These are phyloP conservation scores for Malurus elegans DNA, from an alignment of 2,113 vertebrate genomes.

Conservation along the genomic window DNA sequence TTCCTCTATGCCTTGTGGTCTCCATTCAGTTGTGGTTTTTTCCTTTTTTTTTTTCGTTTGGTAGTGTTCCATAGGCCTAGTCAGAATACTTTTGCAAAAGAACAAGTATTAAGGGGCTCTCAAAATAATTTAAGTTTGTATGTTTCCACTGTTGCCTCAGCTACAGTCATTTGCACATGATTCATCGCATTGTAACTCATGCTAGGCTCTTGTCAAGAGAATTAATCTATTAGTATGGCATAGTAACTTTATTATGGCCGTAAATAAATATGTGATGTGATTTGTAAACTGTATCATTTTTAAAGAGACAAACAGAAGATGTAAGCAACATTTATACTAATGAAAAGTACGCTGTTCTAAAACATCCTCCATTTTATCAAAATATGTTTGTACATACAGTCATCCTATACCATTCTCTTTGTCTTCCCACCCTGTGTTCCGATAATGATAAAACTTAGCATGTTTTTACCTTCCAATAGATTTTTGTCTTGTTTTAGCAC, in stretches of 20 bases:
- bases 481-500: background rate
- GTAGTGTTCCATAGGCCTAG: background rate
- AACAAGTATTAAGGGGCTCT: background rate
- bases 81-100: background rate
- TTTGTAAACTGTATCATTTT: background rate
- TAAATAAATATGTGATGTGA: background rate
- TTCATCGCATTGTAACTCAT: background rate
- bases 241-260: background rate
- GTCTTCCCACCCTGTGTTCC: background rate
- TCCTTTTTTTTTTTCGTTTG: background rate
- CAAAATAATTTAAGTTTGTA: background rate
- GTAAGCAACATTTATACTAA: background rate
- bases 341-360: background rate
- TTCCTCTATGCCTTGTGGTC: background rate
- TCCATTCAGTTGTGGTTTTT: background rate
- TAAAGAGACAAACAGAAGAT: background rate
- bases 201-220: background rate
- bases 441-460: background rate
- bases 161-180: background rate
- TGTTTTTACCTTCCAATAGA: background rate
- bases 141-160: background rate
- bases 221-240: background rate
- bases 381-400: background rate
- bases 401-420: background rate
- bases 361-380: background rate